Conservation (phyloP, 2,113 vertebrate genomes). For the Callionymus lyra region DNA sequence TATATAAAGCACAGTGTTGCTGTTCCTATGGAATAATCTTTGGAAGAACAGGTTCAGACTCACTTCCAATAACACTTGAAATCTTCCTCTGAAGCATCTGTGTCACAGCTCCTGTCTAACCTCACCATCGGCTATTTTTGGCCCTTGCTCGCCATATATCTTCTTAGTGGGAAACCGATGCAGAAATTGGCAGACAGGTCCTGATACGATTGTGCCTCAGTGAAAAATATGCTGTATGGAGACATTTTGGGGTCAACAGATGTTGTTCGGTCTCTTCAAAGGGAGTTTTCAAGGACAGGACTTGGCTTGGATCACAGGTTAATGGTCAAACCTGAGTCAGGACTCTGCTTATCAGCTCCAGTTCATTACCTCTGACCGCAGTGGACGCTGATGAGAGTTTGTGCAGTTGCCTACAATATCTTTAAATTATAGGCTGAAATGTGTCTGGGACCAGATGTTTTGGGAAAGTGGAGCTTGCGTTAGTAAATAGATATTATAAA, state of each 20-base stretch:
- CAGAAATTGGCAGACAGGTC: slow-evolving; percentile 41
- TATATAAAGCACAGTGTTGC: too few relatives aligned
- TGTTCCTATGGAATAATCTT: too few relatives aligned
- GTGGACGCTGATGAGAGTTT: slow-evolving; percentile 38
- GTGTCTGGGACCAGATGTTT: slow-evolving; percentile 20
- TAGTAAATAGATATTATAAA: too few relatives aligned
- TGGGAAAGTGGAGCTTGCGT: too few relatives aligned
- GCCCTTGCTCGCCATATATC: slow-evolving; percentile 21
- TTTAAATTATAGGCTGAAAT: slow-evolving; percentile 1
- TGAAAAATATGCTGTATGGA: slow-evolving; percentile 42
- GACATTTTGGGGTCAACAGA: slow-evolving; percentile 46
- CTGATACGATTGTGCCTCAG: slow-evolving; percentile 24
- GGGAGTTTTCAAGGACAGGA: slow-evolving; percentile 30
- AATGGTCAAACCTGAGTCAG: slow-evolving; percentile 46
- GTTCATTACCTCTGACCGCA: slow-evolving; percentile 41
- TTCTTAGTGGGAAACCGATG: slow-evolving; percentile 36
- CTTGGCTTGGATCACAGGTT: slow-evolving; percentile 41
- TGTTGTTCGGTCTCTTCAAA: slow-evolving; percentile 26
- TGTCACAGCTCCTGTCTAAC: slow-evolving; percentile 47
- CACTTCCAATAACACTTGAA: not conserved
- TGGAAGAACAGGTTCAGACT: too few relatives aligned
- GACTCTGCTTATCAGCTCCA: not conserved
- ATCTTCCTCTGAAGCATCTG: slow-evolving; percentile 58
- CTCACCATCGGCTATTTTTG: slow-evolving; percentile 54
- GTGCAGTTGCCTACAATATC: slow-evolving; percentile 19